These are phyloP conservation scores for Tor tambroides DNA, from an alignment of 2,113 vertebrate species.

Conservation along the genomic window DNA sequence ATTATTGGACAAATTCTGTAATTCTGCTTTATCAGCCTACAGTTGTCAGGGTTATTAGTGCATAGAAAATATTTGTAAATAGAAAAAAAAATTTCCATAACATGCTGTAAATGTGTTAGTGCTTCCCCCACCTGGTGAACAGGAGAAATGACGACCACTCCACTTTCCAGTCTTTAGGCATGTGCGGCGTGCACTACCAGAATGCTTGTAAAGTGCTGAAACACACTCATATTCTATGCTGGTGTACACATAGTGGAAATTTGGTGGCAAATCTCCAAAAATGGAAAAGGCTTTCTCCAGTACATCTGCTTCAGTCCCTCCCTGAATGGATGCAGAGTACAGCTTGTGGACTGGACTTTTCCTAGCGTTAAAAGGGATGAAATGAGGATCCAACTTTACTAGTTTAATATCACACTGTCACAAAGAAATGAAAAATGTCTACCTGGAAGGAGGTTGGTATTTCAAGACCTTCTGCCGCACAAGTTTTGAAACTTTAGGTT, in stretches of 20 bases:
- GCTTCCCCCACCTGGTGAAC: constrained; percentile 83
- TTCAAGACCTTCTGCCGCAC: constrained; percentile 86
- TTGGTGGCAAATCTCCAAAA: constrained; percentile 77
- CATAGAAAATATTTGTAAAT: background rate
- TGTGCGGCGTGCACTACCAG: constrained; percentile 85
- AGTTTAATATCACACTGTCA: background rate
- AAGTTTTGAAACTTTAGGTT: constrained; percentile 88
- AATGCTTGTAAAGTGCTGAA: constrained; percentile 82
- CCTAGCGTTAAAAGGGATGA: constrained; percentile 63
- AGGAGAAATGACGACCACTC: constrained; percentile 88
- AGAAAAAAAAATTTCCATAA: background rate
- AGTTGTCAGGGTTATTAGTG: background rate
- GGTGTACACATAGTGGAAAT: constrained; percentile 83
- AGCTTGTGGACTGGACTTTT: constrained; percentile 81
- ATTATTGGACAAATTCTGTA: background rate
- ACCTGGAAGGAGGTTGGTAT: constrained; percentile 64
- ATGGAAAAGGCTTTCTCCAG: constrained; percentile 71
- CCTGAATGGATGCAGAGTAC: constrained; percentile 78
- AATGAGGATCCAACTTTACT: background rate
- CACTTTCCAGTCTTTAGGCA: constrained; percentile 89
- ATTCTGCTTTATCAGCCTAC: background rate
- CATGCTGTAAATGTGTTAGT: constrained; percentile 21
- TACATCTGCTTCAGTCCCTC: constrained; percentile 58
- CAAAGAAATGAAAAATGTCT: background rate
- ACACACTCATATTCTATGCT: constrained; percentile 87